Evolutionary conservation across 2,888 invertebrate genomes (phyloP).

Genomic region (Strigamia crassipes): DNA sequence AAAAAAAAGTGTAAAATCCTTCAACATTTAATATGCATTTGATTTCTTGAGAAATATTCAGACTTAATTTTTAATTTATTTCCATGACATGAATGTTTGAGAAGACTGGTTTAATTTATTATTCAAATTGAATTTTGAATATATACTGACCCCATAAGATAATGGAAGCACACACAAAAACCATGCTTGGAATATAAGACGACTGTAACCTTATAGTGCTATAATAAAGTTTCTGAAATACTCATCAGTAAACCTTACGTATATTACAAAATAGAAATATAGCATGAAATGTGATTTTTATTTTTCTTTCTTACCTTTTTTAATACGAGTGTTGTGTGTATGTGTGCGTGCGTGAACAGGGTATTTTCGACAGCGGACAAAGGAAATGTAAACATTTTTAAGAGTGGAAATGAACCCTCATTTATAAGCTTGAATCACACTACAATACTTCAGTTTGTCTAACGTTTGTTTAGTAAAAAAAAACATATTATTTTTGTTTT

Average conservation of each 20-base stretch:
- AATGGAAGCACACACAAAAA: background rate
- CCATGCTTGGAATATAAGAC: background rate
- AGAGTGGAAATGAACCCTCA: constrained; percentile 17
- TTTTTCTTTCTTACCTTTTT: background rate
- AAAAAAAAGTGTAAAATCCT: constrained; percentile 19
- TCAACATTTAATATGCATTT: background rate
- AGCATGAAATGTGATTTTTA: constrained; percentile 19
- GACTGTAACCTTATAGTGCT: background rate
- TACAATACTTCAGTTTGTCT: constrained; percentile 32
- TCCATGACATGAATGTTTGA: background rate
- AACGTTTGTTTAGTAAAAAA: background rate
- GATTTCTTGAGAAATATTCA: background rate
- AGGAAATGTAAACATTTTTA: constrained; percentile 31
- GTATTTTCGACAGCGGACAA: constrained; percentile 47
- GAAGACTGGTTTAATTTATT: background rate
- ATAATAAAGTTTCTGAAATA: background rate
- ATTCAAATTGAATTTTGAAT: background rate
- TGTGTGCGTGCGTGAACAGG: constrained; percentile 46
- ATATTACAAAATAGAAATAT: background rate
- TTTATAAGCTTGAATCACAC: constrained; percentile 38
- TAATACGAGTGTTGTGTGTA: constrained; percentile 2
- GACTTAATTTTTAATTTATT: background rate
- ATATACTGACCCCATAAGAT: constrained; percentile 10
- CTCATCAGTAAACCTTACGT: background rate
- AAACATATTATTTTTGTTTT: constrained; percentile 3